Conservation (phyloP, 1,140 invertebrate genomes). For the Drosophila burlai region DNA sequence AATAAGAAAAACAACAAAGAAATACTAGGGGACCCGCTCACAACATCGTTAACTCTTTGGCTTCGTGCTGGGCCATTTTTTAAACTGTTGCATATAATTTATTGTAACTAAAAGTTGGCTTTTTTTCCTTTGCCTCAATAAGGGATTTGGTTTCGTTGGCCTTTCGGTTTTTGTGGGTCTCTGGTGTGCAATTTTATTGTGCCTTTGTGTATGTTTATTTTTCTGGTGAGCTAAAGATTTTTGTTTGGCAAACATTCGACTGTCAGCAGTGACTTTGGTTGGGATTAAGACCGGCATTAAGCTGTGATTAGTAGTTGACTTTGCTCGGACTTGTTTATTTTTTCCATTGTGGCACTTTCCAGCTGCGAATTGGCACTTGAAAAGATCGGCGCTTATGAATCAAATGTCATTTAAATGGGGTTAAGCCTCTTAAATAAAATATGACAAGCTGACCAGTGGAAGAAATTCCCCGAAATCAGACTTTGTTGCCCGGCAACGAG, state of each 20-base stretch:
- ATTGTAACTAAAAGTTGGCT: conserved; percentile 76
- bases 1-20: conserved; percentile 4
- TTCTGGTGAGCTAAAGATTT: conserved; percentile 51
- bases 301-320: conserved; percentile 76
- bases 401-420: conserved; percentile 3
- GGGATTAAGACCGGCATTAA: conserved; percentile 74
- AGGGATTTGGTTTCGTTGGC: conserved; percentile 37
- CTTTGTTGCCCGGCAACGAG: neutral
- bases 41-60: conserved; percentile 73
- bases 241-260: conserved; percentile 60
- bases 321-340: conserved; percentile 36
- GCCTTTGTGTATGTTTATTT: conserved; percentile 39
- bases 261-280: conserved; percentile 67
- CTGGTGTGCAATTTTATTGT: conserved; percentile 74
- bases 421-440: conserved; percentile 34
- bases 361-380: conserved; percentile 11
- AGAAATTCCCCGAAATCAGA: neutral
- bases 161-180: conserved; percentile 62
- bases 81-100: conserved; percentile 83
- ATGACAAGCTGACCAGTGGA: neutral
- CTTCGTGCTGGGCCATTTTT: conserved; percentile 21
- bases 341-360: neutral
- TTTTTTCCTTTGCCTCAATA: conserved; percentile 8
- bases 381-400: conserved; percentile 22
- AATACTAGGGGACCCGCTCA: conserved; percentile 28